A percentile compares a stretch with the other conserved stretches of the same genome.
Conservation (phyloP, 2,113 vertebrate genomes). For the Alligator mississippiensis region DNA sequence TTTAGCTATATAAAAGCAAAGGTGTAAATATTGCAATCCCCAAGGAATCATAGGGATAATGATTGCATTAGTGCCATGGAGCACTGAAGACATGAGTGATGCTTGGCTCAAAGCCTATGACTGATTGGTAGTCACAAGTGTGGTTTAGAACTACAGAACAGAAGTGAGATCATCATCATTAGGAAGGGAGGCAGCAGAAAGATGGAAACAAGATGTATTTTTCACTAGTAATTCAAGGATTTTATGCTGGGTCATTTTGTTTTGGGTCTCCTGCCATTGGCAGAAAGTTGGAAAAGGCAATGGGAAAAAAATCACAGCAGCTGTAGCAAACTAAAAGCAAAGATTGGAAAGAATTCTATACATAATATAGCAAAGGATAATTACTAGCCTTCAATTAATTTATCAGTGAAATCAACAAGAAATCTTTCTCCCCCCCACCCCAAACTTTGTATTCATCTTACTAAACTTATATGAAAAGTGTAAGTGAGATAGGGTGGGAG, state of each 20-base stretch:
- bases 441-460: constrained; percentile 28
- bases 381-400: constrained; percentile 45
- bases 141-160: constrained; percentile 63
- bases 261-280: constrained; percentile 18
- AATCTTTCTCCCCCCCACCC: neutral
- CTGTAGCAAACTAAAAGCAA: constrained; percentile 1
- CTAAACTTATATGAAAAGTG: constrained; percentile 43
- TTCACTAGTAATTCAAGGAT: constrained; percentile 45
- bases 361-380: neutral
- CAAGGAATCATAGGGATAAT: constrained; percentile 18
- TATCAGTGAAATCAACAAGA: constrained; percentile 37
- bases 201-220: constrained; percentile 55
- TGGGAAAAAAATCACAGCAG: constrained; percentile 18
- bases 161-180: constrained; percentile 65
- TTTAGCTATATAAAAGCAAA: neutral
- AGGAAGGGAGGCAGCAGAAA: constrained; percentile 61
- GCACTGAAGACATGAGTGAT: constrained; percentile 17
- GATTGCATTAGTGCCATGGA: neutral
- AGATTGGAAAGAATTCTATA: constrained; percentile 1
- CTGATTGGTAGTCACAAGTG: constrained; percentile 61
- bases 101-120: constrained; percentile 33
- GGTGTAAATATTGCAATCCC: constrained; percentile 34
- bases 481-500: constrained; percentile 28
- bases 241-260: neutral
- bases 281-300: constrained; percentile 35